phyloP scores from a whole-genome alignment of 2,797 vertebrate species.

The Salmo trutta region DNA sequence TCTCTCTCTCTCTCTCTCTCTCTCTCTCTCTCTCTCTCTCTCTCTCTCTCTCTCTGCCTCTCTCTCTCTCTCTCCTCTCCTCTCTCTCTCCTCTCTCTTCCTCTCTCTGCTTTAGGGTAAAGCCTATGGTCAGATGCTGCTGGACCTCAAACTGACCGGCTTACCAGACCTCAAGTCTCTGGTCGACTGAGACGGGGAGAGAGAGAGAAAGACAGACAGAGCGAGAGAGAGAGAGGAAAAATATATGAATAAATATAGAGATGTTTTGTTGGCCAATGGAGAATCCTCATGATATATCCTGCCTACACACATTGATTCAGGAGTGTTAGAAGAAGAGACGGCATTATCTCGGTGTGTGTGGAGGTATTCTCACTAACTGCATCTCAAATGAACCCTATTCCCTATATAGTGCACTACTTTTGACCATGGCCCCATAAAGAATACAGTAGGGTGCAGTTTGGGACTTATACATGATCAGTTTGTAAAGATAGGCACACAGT shows the following conservation, averaged over 20 bases:
- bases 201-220: not conserved
- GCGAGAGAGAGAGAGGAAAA: not conserved
- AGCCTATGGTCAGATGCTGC: slow-evolving; percentile 86
- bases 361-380: not conserved
- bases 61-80: not conserved
- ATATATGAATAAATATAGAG: not conserved
- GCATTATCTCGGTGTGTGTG: not conserved
- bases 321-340: too few relatives aligned
- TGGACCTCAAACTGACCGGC: slow-evolving; percentile 82
- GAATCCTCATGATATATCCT: not conserved
- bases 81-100: not conserved
- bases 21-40: not conserved
- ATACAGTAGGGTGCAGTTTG: not conserved
- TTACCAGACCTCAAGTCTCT: slow-evolving; percentile 86
- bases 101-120: slow-evolving; percentile 80
- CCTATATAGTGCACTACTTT: not conserved
- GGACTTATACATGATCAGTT: not conserved
- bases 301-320: too few relatives aligned
- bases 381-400: not conserved
- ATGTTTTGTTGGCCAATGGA: not conserved
- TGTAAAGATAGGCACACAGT: not conserved
- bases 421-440: not conserved
- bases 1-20: too few relatives aligned
- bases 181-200: slow-evolving; percentile 67
- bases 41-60: not conserved